A percentile compares a stretch with the other conserved stretches of the same genome.
These are phyloP conservation scores for Sebastes cheni DNA, from an alignment of 2,797 vertebrate genomes.

Conservation along the genomic window DNA sequence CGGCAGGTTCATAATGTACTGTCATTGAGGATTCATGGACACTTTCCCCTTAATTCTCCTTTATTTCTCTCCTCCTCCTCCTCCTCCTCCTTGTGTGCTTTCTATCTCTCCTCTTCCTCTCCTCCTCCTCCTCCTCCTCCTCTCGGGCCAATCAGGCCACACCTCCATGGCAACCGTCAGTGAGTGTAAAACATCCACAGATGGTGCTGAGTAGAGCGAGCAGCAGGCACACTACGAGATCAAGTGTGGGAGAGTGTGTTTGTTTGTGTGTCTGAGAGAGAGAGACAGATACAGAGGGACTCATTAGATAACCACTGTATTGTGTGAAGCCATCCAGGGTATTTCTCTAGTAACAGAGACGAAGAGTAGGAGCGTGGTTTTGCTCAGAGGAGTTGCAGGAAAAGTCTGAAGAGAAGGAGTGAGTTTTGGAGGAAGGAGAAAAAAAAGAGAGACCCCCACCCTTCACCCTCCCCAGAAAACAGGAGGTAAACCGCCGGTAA, in stretches of 20 bases:
- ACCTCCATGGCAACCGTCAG: slow-evolving; percentile 85
- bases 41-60: slow-evolving; percentile 71
- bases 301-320: slow-evolving; percentile 52
- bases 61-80: slow-evolving; percentile 57
- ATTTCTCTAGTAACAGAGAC: slow-evolving; percentile 37
- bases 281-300: slow-evolving; percentile 29
- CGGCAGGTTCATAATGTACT: slow-evolving; percentile 71
- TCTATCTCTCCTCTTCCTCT: slow-evolving; percentile 38
- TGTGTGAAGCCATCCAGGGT: slow-evolving; percentile 39
- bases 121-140: slow-evolving; percentile 60
- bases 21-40: slow-evolving; percentile 81
- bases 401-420: slow-evolving; percentile 55
- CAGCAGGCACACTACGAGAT: slow-evolving; percentile 74
- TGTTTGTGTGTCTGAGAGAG: slow-evolving; percentile 57
- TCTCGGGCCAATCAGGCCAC: slow-evolving; percentile 80
- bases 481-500: slow-evolving; percentile 68
- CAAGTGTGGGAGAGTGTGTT: slow-evolving; percentile 71
- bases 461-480: slow-evolving; percentile 36
- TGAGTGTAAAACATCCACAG: slow-evolving; percentile 86
- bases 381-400: slow-evolving; percentile 47
- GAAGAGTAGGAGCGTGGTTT: slow-evolving; percentile 35
- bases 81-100: slow-evolving; percentile 40
- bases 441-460: slow-evolving; percentile 5
- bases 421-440: slow-evolving; percentile 29
- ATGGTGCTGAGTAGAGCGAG: slow-evolving; percentile 82